Evolutionary conservation across 2,888 invertebrate genomes (phyloP).

Genomic region (Autographa gamma): DNA sequence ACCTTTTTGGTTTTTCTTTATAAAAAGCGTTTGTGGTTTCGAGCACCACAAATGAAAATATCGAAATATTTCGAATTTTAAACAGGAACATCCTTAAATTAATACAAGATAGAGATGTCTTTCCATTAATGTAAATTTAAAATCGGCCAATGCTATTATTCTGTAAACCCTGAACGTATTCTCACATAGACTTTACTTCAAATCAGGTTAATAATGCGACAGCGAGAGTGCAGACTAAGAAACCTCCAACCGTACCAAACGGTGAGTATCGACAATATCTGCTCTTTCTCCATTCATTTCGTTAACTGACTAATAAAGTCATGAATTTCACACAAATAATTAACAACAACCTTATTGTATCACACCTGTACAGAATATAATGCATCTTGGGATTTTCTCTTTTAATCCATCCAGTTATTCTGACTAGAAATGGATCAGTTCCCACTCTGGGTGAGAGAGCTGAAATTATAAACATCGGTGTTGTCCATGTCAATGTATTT

Average conservation of each 20-base stretch:
- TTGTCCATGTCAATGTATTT: constrained; percentile 83
- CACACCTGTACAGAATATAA: constrained; percentile 70
- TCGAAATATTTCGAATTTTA: background rate
- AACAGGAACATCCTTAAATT: background rate
- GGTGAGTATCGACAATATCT: constrained; percentile 90
- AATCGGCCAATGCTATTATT: constrained; percentile 67
- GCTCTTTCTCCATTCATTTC: constrained; percentile 36
- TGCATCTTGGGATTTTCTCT: constrained; percentile 84
- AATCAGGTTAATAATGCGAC: constrained; percentile 99
- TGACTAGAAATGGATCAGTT: constrained; percentile 90
- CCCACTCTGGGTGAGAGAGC: constrained; percentile 91
- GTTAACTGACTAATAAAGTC: constrained; percentile 33
- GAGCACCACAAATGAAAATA: constrained; percentile 55
- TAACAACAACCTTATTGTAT: constrained; percentile 46
- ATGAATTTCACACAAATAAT: constrained; percentile 38
- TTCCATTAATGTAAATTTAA: constrained; percentile 47
- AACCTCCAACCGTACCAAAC: constrained; percentile 96
- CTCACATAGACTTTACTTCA: constrained; percentile 79
- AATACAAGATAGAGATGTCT: too few species aligned
- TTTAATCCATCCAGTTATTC: constrained; percentile 89
- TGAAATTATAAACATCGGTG: constrained; percentile 83
- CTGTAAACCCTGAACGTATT: constrained; percentile 57
- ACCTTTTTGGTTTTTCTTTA: constrained; percentile 7
- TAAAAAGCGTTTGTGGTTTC: constrained; percentile 61
- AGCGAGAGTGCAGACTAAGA: constrained; percentile 99